Evolutionary conservation across 2,797 vertebrate genomes (phyloP).

Genomic region (Sarcoramphus papa): DNA sequence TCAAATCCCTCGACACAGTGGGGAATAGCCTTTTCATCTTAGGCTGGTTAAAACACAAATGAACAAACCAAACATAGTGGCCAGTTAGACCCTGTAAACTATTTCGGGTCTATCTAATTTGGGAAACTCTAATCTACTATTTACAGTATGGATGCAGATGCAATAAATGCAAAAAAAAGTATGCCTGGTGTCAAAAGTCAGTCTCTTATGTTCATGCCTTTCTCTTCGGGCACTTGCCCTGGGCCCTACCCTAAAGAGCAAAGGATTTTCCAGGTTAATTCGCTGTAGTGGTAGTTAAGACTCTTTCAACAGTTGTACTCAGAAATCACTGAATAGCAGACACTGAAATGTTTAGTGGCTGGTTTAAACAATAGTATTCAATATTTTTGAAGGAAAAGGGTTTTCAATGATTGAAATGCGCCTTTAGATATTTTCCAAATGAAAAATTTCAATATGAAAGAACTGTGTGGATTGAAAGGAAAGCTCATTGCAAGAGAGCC

Average conservation of each 20-base stretch:
- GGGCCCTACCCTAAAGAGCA: not conserved
- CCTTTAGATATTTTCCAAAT: slow-evolving; percentile 8
- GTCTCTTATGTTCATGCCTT: not conserved
- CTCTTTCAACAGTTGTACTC: not conserved
- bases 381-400: not conserved
- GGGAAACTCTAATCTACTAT: not conserved
- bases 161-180: not conserved
- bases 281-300: not conserved
- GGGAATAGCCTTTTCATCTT: not conserved
- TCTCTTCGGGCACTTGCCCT: not conserved
- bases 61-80: not conserved
- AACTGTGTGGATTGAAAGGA: not conserved
- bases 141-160: not conserved
- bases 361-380: not conserved
- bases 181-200: not conserved
- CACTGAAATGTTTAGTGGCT: not conserved
- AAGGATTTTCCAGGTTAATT: not conserved
- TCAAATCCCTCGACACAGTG: not conserved
- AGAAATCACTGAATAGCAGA: not conserved
- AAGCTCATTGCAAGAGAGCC: not conserved
- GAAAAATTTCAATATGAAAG: slow-evolving; percentile 7
- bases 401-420: not conserved
- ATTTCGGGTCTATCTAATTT: not conserved
- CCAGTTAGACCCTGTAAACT: not conserved
- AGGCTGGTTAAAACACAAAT: not conserved